phyloP scores from a whole-genome alignment of 2,113 vertebrate genomes.

The Pipra filicauda region DNA sequence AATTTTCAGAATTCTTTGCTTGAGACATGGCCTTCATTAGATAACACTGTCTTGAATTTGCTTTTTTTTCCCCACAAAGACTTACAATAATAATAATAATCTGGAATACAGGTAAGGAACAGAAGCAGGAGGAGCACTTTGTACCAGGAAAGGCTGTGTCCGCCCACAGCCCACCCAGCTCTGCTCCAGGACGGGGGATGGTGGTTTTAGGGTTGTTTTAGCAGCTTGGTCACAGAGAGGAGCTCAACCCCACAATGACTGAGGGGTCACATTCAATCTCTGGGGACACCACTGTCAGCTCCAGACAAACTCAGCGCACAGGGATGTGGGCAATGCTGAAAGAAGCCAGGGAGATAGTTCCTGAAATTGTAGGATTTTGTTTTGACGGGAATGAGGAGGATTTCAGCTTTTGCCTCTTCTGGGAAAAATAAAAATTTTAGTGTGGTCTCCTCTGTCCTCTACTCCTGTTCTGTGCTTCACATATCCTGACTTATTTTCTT shows the following conservation, averaged over 20 bases:
- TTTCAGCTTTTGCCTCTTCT: not conserved
- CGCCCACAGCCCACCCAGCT: not conserved
- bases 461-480: not conserved
- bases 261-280: not conserved
- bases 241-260: fast-evolving
- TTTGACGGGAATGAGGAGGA: not conserved
- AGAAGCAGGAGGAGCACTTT: not conserved
- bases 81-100: not conserved
- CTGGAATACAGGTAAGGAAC: not conserved
- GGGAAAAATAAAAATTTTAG: not conserved
- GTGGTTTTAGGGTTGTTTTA: not conserved
- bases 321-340: not conserved
- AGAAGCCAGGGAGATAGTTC: not conserved
- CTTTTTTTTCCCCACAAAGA: not conserved
- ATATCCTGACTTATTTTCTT: not conserved
- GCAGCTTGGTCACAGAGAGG: not conserved
- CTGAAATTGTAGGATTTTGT: not conserved
- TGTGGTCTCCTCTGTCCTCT: not conserved
- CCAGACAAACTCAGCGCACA: not conserved
- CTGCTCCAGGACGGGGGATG: not conserved
- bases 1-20: not conserved
- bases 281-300: not conserved
- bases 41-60: not conserved
- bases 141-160: not conserved
- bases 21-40: not conserved